phyloP scores from a whole-genome alignment of 2,113 vertebrate genomes.

The Lepisosteus osseus region DNA sequence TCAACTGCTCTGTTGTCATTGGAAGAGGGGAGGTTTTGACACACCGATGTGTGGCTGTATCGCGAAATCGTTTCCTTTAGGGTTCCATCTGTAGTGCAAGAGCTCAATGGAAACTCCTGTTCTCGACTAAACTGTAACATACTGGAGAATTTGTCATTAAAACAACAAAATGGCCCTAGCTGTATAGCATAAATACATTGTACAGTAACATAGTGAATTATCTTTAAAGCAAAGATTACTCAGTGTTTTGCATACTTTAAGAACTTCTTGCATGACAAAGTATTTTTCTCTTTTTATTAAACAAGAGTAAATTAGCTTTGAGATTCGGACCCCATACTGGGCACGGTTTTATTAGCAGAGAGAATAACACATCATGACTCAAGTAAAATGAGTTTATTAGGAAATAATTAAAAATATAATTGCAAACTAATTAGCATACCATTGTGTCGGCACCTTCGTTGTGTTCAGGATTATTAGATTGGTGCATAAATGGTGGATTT shows the following conservation, averaged over 20 bases:
- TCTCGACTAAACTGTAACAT: not conserved
- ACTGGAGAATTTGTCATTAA: conserved; percentile 12
- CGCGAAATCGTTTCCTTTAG: too few species aligned
- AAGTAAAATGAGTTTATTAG: conserved; percentile 50
- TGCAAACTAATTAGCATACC: conserved; percentile 47
- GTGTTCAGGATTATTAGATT: conserved; percentile 22
- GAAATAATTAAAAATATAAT: conserved; percentile 55
- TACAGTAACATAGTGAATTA: not conserved
- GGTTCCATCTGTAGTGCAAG: too few species aligned
- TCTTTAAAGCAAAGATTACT: not conserved
- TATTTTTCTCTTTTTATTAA: conserved; percentile 25
- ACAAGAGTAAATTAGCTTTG: conserved; percentile 37
- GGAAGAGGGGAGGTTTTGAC: too few species aligned
- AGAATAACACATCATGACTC: conserved; percentile 47
- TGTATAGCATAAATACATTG: not conserved
- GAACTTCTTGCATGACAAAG: not conserved
- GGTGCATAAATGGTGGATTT: conserved; percentile 15
- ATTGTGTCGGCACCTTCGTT: conserved; percentile 36
- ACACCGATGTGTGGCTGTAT: too few species aligned
- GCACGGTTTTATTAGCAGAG: conserved; percentile 41
- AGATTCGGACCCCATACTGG: conserved; percentile 44
- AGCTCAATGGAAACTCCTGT: too few species aligned
- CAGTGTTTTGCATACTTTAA: not conserved
- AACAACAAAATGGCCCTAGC: conserved; percentile 9
- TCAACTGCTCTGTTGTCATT: too few species aligned